Conservation (phyloP, 2,797 vertebrate species). For the Syngnathus acus region DNA sequence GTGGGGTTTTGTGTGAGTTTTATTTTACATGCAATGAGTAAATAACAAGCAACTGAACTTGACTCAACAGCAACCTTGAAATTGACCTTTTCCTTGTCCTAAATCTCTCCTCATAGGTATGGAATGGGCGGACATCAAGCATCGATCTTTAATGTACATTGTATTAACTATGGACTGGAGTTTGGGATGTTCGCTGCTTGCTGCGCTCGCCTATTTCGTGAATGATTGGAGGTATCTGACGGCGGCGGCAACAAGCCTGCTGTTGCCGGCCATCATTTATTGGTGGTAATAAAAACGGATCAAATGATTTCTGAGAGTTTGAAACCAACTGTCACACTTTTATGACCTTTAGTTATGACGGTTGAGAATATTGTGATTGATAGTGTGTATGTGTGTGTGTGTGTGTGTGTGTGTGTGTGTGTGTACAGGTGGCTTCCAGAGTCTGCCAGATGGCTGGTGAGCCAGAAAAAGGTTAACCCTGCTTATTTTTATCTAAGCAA, state of each 20-base stretch:
- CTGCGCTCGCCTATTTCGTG: constrained; percentile 55
- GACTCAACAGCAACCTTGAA: not conserved
- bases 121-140: constrained; percentile 61
- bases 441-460: constrained; percentile 65
- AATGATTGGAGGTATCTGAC: constrained; percentile 63
- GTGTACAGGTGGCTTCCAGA: constrained; percentile 60
- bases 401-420: too few species aligned
- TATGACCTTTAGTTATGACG: not conserved
- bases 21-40: not conserved
- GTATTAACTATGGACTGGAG: constrained; percentile 59
- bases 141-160: constrained; percentile 35
- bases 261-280: constrained; percentile 64
- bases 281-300: constrained; percentile 68
- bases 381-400: not conserved
- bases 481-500: constrained; percentile 54
- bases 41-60: not conserved
- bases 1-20: constrained; percentile 55
- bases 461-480: constrained; percentile 44
- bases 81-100: not conserved
- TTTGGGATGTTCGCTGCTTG: constrained; percentile 29
- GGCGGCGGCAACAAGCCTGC: constrained; percentile 59
- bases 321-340: not conserved
- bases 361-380: not conserved
- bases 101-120: constrained; percentile 34
- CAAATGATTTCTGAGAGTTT: not conserved